phyloP scores from a whole-genome alignment of 2,888 invertebrate species.

The Cheilosia variabilis region DNA sequence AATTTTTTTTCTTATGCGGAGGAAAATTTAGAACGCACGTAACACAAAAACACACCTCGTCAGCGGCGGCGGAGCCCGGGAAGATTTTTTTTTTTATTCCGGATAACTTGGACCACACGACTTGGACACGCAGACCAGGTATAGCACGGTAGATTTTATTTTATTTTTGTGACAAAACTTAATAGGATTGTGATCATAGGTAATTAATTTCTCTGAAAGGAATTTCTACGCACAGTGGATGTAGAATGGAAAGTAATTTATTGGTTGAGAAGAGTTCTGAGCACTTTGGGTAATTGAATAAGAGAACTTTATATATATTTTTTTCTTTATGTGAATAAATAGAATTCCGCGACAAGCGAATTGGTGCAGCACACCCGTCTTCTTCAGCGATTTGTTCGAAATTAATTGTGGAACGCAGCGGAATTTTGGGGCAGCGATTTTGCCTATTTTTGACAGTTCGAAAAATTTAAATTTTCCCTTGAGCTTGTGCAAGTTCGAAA shows the following conservation, averaged over 20 bases:
- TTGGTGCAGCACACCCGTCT: slow-evolving; percentile 68
- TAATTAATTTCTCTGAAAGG: slow-evolving; percentile 9
- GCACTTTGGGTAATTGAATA: slow-evolving; percentile 17
- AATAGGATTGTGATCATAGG: slow-evolving; percentile 40
- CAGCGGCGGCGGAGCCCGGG: slow-evolving; percentile 23
- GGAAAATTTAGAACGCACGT: slow-evolving; percentile 49
- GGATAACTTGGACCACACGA: slow-evolving; percentile 30
- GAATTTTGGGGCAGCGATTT: slow-evolving; percentile 36
- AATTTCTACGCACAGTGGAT: slow-evolving; percentile 30
- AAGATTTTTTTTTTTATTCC: slow-evolving; percentile 33
- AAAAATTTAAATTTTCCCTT: slow-evolving; percentile 23
- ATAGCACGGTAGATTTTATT: slow-evolving; percentile 39
- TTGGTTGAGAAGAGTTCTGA: slow-evolving; percentile 17
- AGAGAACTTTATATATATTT: slow-evolving; percentile 20
- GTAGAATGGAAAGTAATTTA: slow-evolving; percentile 26
- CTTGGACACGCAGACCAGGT: slow-evolving; percentile 34
- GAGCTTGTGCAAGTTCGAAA: slow-evolving; percentile 41
- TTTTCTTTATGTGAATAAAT: slow-evolving; percentile 39
- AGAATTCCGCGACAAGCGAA: slow-evolving; percentile 71
- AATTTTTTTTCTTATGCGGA: slow-evolving; percentile 19
- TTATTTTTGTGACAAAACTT: slow-evolving; percentile 39
- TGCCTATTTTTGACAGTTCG: slow-evolving; percentile 62
- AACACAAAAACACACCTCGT: slow-evolving; percentile 35
- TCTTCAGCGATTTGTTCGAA: slow-evolving; percentile 72
- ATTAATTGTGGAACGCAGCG: slow-evolving; percentile 54